Evolutionary conservation across 2,797 vertebrate species (phyloP).

Genomic region (Forpus xanthops): DNA sequence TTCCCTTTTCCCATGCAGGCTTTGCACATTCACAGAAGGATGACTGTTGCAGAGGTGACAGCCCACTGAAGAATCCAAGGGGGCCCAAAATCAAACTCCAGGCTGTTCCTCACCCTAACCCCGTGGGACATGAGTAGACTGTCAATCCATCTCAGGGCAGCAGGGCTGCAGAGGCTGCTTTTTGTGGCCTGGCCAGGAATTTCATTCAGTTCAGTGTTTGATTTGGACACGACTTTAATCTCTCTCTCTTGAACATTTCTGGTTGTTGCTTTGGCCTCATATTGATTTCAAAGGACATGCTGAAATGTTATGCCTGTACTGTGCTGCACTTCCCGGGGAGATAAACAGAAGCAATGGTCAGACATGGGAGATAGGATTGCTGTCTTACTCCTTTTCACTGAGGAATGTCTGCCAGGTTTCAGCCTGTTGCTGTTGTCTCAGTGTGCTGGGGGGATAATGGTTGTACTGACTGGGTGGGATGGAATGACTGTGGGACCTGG

Average conservation of each 20-base stretch:
- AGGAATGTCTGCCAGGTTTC: not conserved
- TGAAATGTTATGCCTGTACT: fast-evolving
- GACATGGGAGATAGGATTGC: not conserved
- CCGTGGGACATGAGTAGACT: not conserved
- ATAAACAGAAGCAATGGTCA: not conserved
- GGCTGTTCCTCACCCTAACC: not conserved
- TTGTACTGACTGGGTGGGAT: not conserved
- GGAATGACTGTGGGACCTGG: not conserved
- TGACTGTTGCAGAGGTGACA: not conserved
- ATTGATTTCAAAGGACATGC: not conserved
- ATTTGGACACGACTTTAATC: not conserved
- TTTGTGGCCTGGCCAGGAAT: not conserved
- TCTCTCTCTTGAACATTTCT: not conserved
- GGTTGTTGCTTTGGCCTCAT: not conserved
- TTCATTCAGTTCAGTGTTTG: not conserved
- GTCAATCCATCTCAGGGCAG: not conserved
- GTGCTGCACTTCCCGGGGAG: fast-evolving
- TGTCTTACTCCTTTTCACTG: fast-evolving
- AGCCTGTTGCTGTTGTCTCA: fast-evolving
- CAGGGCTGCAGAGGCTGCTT: not conserved
- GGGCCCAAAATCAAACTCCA: not conserved
- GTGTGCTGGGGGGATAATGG: not conserved
- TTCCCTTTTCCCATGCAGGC: not conserved
- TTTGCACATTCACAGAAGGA: not conserved
- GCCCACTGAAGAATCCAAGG: not conserved